These are phyloP conservation scores for Antrozous pallidus DNA, from an alignment of 2,797 vertebrate genomes.

Conservation along the genomic window DNA sequence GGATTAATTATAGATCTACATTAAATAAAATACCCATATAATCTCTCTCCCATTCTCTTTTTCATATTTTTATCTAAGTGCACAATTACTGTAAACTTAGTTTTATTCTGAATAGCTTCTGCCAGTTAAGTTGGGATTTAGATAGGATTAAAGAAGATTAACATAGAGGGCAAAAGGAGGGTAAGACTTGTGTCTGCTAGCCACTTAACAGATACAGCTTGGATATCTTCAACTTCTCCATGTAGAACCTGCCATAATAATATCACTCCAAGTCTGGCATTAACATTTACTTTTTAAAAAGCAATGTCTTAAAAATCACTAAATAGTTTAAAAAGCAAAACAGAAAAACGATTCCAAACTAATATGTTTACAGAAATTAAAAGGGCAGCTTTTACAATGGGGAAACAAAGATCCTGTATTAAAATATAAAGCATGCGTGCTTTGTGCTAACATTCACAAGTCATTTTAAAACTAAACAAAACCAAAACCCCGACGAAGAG, in stretches of 20 bases:
- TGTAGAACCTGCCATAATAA: not conserved
- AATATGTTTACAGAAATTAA: not conserved
- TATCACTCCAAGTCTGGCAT: not conserved
- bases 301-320: not conserved
- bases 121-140: conserved; percentile 74
- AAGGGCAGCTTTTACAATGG: not conserved
- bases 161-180: conserved; percentile 79
- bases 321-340: conserved; percentile 12
- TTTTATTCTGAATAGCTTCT: conserved; percentile 59
- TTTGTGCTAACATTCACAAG: not conserved
- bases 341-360: not conserved
- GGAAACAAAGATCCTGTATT: not conserved
- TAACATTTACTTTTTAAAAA: not conserved
- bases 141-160: conserved; percentile 79
- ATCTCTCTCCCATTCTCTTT: not conserved
- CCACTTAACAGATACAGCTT: not conserved
- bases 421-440: not conserved
- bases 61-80: conserved; percentile 15
- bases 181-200: conserved; percentile 51
- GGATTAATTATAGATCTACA: not conserved
- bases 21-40: not conserved
- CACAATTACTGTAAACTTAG: conserved; percentile 17
- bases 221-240: not conserved
- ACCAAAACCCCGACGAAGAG: not conserved
- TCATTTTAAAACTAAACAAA: not conserved